A percentile compares a stretch with the other conserved stretches of the same genome.
phyloP scores from a whole-genome alignment of 2,888 invertebrate species.

The Phyllotreta striolata region DNA sequence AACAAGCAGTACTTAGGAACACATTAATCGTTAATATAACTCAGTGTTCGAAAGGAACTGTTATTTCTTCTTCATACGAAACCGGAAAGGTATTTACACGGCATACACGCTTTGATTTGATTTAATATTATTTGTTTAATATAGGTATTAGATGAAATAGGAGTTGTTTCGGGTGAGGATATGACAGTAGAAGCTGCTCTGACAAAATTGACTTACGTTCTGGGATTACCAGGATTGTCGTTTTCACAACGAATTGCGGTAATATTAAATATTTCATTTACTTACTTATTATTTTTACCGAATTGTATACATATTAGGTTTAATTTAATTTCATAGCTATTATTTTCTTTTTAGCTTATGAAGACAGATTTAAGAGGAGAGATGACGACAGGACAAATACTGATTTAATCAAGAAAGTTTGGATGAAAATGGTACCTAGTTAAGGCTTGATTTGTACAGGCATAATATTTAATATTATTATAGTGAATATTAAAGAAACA shows the following conservation, averaged over 20 bases:
- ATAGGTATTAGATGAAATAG: conserved; percentile 69
- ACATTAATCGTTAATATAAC: conserved; percentile 91
- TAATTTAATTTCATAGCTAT: not conserved
- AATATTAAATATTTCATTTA: conserved; percentile 14
- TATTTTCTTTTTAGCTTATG: conserved; percentile 41
- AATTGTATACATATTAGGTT: not conserved
- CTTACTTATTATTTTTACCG: not conserved
- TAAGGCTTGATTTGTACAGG: too few relatives aligned
- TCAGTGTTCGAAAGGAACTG: conserved; percentile 86
- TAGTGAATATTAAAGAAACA: too few relatives aligned
- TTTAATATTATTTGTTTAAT: conserved; percentile 29
- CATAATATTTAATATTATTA: too few relatives aligned
- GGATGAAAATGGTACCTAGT: too few relatives aligned
- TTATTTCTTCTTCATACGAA: conserved; percentile 75
- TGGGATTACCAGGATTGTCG: conserved; percentile 77
- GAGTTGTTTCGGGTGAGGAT: conserved; percentile 82
- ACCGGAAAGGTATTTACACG: conserved; percentile 75
- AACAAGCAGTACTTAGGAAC: conserved; percentile 75
- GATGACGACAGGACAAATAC: conserved; percentile 23
- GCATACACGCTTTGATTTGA: conserved; percentile 33
- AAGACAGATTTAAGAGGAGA: conserved; percentile 45
- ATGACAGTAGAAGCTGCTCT: conserved; percentile 96
- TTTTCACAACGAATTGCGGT: conserved; percentile 44
- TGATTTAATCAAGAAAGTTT: not conserved
- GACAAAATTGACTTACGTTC: conserved; percentile 87